Evolutionary conservation across 2,797 vertebrate species (phyloP).

Genomic region (Buceros bicornis): DNA sequence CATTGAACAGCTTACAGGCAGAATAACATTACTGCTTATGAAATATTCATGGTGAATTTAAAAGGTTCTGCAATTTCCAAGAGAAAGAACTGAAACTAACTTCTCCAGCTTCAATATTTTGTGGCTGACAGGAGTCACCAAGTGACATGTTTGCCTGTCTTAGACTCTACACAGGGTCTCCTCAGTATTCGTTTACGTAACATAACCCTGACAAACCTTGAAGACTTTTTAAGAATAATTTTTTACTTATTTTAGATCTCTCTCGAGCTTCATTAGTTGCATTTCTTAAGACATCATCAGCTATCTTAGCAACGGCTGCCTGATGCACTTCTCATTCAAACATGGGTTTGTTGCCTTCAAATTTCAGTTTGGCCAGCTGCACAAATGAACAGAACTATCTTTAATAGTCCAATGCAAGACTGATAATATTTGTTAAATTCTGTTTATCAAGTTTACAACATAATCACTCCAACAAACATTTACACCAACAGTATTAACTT

Average conservation of each 20-base stretch:
- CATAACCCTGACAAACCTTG: not conserved
- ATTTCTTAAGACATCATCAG: not conserved
- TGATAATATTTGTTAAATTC: not conserved
- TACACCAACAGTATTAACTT: not conserved
- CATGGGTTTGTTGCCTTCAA: rapidly evolving
- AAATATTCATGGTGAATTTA: not conserved
- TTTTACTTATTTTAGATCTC: not conserved
- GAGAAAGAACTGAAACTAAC: not conserved
- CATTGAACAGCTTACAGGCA: not conserved
- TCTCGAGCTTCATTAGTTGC: not conserved
- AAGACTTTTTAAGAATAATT: not conserved
- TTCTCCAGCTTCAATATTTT: not conserved
- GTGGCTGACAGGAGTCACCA: not conserved
- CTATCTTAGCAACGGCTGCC: not conserved
- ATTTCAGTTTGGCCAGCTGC: not conserved
- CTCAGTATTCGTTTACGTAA: not conserved
- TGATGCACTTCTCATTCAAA: not conserved
- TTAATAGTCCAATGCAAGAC: not conserved
- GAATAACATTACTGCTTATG: not conserved
- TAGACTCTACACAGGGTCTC: not conserved
- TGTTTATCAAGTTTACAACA: not conserved
- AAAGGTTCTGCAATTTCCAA: not conserved
- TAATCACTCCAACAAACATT: not conserved
- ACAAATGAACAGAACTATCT: not conserved
- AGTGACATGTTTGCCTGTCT: not conserved